These are phyloP conservation scores for Peromyscus californicus DNA, from an alignment of 2,113 vertebrate species.

Conservation along the genomic window DNA sequence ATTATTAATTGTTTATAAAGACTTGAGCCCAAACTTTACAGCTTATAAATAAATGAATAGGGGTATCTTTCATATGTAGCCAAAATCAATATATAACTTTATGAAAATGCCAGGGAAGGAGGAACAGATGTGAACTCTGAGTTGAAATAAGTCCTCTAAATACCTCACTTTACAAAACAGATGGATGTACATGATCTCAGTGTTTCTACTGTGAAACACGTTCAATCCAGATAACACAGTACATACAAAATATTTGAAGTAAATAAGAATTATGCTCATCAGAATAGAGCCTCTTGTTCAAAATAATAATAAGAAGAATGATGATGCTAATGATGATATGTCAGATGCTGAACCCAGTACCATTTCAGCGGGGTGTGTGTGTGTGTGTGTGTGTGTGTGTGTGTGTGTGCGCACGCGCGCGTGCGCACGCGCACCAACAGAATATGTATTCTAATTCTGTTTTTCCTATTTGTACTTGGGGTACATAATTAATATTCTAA, in stretches of 20 bases:
- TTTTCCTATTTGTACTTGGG: not conserved
- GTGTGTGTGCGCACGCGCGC: fast-evolving
- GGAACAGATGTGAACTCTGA: not conserved
- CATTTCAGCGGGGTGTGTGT: not conserved
- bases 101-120: not conserved
- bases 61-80: not conserved
- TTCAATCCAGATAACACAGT: not conserved
- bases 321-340: not conserved
- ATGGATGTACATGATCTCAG: not conserved
- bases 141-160: not conserved
- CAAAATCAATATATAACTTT: not conserved
- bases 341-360: not conserved
- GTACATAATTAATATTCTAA: not conserved
- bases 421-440: not conserved
- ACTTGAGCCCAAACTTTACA: not conserved
- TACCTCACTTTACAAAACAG: not conserved
- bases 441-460: not conserved
- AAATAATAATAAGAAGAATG: not conserved
- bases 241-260: not conserved
- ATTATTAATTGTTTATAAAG: conserved; percentile 36
- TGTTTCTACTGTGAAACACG: not conserved
- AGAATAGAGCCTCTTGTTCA: not conserved
- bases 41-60: conserved; percentile 54
- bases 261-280: not conserved
- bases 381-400: not conserved